phyloP scores from a whole-genome alignment of 1,140 invertebrate genomes.

The Idris sp. region DNA sequence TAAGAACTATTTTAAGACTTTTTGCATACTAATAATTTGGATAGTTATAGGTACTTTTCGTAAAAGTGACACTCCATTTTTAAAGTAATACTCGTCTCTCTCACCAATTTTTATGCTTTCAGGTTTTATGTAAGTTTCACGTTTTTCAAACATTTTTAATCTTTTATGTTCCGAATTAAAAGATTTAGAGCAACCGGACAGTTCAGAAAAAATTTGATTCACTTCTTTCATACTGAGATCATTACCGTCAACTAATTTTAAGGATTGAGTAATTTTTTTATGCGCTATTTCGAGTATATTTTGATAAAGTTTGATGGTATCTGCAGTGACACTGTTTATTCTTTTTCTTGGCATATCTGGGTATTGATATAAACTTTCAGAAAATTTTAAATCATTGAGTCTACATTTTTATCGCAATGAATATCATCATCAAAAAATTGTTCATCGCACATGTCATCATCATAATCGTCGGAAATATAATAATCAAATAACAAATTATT shows the following conservation, averaged over 20 bases:
- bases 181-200: constrained; percentile 1
- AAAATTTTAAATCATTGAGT: constrained; percentile 34
- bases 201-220: constrained; percentile 20
- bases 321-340: constrained; percentile 16
- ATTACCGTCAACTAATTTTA: background rate
- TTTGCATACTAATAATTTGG: constrained; percentile 27
- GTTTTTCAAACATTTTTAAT: constrained; percentile 34
- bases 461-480: constrained; percentile 6
- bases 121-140: constrained; percentile 36
- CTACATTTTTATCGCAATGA: constrained; percentile 4
- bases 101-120: constrained; percentile 29
- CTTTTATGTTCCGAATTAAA: constrained; percentile 35
- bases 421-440: constrained; percentile 10
- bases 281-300: background rate
- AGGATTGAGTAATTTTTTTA: background rate
- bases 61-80: constrained; percentile 17
- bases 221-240: constrained; percentile 6
- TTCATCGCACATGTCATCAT: background rate
- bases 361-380: constrained; percentile 31
- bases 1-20: constrained; percentile 43
- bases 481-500: no score
- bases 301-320: constrained; percentile 4
- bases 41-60: constrained; percentile 17
- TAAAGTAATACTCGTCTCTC: constrained; percentile 13
- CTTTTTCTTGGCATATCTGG: constrained; percentile 34